Conservation (phyloP, 2,797 vertebrate genomes). For the Chelonia mydas region DNA sequence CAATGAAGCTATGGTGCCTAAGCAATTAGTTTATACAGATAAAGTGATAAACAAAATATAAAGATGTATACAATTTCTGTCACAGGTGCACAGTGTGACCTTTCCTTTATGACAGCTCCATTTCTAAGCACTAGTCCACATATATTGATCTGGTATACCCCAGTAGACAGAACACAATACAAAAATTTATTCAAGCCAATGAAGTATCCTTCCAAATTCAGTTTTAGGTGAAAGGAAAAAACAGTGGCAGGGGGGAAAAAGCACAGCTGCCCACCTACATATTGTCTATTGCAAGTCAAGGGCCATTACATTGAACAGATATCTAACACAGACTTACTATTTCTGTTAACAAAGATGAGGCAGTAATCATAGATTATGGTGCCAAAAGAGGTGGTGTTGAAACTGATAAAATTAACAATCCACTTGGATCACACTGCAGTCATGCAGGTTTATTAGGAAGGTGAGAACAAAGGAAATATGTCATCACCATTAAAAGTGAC, state of each 20-base stretch:
- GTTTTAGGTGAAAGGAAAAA: neutral
- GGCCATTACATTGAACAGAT: neutral
- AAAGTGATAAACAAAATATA: slow-evolving; percentile 22
- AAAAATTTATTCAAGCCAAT: neutral
- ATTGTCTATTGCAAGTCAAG: neutral
- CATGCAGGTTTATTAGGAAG: neutral
- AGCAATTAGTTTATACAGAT: neutral
- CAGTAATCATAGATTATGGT: neutral
- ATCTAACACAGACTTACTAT: neutral
- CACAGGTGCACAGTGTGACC: slow-evolving; percentile 60
- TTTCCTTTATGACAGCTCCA: slow-evolving; percentile 66
- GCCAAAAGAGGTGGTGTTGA: neutral
- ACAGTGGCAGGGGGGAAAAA: neutral
- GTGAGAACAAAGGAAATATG: neutral
- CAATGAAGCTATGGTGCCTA: neutral
- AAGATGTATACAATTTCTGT: slow-evolving; percentile 69
- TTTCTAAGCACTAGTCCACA: slow-evolving; percentile 31
- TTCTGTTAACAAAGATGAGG: neutral
- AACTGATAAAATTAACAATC: neutral
- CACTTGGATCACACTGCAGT: neutral
- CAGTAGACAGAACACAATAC: neutral
- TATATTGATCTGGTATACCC: neutral
- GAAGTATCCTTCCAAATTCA: neutral
- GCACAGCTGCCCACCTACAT: neutral
- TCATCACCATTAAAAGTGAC: neutral